These are phyloP conservation scores for Podargus strigoides DNA, from an alignment of 2,797 vertebrate species.

Conservation along the genomic window DNA sequence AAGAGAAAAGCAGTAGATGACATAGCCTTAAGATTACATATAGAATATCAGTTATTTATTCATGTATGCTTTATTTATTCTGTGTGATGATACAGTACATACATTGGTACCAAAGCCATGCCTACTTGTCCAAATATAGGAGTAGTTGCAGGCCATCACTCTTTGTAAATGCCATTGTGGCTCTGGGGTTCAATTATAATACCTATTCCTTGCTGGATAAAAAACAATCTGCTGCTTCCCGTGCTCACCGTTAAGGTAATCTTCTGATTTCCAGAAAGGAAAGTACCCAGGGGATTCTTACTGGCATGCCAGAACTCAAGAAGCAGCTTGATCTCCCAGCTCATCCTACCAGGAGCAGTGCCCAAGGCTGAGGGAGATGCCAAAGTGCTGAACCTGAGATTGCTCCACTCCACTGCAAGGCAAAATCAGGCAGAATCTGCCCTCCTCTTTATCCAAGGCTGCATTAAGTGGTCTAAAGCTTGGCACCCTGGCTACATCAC, in stretches of 20 bases:
- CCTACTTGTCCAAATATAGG: fast-evolving
- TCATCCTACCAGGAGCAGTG: not conserved
- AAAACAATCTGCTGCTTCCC: not conserved
- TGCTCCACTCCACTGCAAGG: not conserved
- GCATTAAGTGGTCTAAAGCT: fast-evolving
- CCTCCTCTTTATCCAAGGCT: no score
- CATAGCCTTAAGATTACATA: not conserved
- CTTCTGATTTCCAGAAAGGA: not conserved
- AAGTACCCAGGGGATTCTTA: not conserved
- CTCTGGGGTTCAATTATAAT: not conserved
- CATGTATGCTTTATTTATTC: not conserved
- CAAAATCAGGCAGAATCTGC: no score
- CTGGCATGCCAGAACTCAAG: not conserved
- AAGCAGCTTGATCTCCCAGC: not conserved
- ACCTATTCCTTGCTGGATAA: not conserved
- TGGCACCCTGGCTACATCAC: fast-evolving
- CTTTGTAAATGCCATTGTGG: not conserved
- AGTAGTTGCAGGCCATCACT: not conserved
- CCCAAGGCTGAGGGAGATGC: not conserved
- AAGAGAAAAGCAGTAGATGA: not conserved
- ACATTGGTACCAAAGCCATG: not conserved
- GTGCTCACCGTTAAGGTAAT: not conserved
- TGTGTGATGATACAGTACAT: not conserved
- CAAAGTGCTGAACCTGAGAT: not conserved
- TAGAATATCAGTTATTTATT: not conserved